Conservation (phyloP, 2,888 invertebrate species). For the Scotopteryx bipunctaria region DNA sequence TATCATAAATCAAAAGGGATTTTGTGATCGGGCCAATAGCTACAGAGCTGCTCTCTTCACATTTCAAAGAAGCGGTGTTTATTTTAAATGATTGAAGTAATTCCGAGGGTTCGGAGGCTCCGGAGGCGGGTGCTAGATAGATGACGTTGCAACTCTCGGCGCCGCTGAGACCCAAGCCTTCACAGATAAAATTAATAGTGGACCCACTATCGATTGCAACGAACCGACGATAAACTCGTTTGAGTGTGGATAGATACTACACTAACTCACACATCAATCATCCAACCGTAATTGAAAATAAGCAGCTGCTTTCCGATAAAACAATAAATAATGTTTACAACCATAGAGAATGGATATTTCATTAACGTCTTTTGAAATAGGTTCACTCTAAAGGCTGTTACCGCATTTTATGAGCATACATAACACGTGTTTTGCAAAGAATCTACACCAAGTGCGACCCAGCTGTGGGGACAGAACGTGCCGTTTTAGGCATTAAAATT, state of each 20-base stretch:
- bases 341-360: slow-evolving; percentile 44
- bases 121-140: slow-evolving; percentile 60
- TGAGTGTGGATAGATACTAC: slow-evolving; percentile 62
- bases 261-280: slow-evolving; percentile 68
- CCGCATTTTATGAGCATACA: slow-evolving; percentile 55
- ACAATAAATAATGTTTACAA: slow-evolving; percentile 54
- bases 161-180: slow-evolving; percentile 53
- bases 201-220: slow-evolving; percentile 65
- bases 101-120: slow-evolving; percentile 58
- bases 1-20: slow-evolving; percentile 68
- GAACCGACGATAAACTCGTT: slow-evolving; percentile 65
- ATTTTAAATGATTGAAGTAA: slow-evolving; percentile 73
- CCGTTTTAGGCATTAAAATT: slow-evolving; percentile 79
- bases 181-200: slow-evolving; percentile 72
- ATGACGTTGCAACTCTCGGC: slow-evolving; percentile 70
- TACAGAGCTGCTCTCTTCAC: slow-evolving; percentile 59
- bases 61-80: slow-evolving; percentile 70
- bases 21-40: slow-evolving; percentile 59
- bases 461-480: slow-evolving; percentile 79
- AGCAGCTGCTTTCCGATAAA: slow-evolving; percentile 62
- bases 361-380: slow-evolving; percentile 44
- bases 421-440: slow-evolving; percentile 74
- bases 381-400: slow-evolving; percentile 38
- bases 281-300: slow-evolving; percentile 69
- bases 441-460: slow-evolving; percentile 69